These are phyloP conservation scores for Petaurus breviceps DNA, from an alignment of 2,113 vertebrate genomes.

Conservation along the genomic window DNA sequence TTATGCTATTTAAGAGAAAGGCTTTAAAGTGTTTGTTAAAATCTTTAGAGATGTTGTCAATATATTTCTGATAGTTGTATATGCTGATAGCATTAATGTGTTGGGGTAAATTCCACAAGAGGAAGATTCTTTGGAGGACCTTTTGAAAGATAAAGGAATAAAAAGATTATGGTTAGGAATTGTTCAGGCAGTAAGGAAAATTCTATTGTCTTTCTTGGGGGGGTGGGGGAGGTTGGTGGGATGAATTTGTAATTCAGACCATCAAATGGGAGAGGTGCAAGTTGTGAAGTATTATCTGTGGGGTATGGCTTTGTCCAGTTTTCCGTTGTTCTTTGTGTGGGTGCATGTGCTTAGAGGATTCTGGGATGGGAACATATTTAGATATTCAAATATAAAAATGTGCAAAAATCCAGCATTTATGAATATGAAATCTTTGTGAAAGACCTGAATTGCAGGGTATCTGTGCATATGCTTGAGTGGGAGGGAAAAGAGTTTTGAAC, in stretches of 20 bases:
- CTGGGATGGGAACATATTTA: constrained; percentile 50
- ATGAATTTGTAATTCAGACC: constrained; percentile 2
- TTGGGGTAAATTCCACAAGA: constrained; percentile 12
- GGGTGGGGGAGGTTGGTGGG: not conserved
- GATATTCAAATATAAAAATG: constrained; percentile 59
- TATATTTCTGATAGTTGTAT: not conserved
- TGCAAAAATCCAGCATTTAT: constrained; percentile 57
- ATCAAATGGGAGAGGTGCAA: not conserved
- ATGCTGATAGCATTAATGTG: constrained; percentile 20
- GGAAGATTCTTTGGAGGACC: constrained; percentile 30
- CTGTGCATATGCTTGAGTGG: constrained; percentile 68
- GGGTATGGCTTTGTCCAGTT: constrained; percentile 2
- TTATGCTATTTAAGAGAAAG: constrained; percentile 54
- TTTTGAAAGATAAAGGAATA: constrained; percentile 12
- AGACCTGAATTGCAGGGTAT: constrained; percentile 36
- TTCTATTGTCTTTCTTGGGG: not conserved
- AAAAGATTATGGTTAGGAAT: constrained; percentile 42
- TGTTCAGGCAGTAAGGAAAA: constrained; percentile 52
- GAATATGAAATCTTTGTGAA: constrained; percentile 57
- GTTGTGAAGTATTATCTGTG: constrained; percentile 15
- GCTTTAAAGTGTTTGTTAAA: constrained; percentile 12
- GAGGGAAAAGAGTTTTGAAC: constrained; percentile 51
- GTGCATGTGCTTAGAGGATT: constrained; percentile 43
- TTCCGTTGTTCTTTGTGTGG: not conserved
- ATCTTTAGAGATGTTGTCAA: constrained; percentile 27